Base-by-base conservation (phyloP, 2,797 vertebrate species). In the Champsocephalus esox region DNA sequence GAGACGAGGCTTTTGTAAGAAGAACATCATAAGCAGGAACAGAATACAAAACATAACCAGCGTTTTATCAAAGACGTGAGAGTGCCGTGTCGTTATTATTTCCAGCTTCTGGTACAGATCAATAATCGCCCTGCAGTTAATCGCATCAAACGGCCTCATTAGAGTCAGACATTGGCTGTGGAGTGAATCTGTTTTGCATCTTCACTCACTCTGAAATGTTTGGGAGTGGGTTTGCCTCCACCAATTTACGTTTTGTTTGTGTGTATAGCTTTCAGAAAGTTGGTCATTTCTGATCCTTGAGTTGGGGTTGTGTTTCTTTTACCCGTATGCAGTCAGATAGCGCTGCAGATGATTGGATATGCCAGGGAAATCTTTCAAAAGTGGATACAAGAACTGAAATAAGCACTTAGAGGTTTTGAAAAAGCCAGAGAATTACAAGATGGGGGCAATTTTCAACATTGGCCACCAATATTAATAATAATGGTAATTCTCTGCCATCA, bases 101-200 rank as follows among this genome's bases (percentile, higher is more conserved):
- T 74, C 41, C 49, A 71, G 67, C 43, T 56, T 80, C 51, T 69
- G 64, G 75, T 64, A 13, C 32, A 68, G 81, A 92, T 90, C 88
- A 89, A 90, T 93, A 93, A 91, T 85, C 88, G 71, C 83, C 88
- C 83, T 73, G 84, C 75, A 86, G 90, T 89, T 90, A 91, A 87
- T 90, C 77, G 71, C 89, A 93, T 94, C 89, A 93, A 91, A 89
- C 63, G 8, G 64, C 83, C 86, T 89, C 74, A 87, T 90, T 87
- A 78, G 70, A 72, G 74, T 54, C 80, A 79, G 79, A 60, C 51
- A 75, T 69, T 9, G 49, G n/a, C 72, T 79, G n/a, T 19, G n/a
- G 10, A 58, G 50, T 3, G 28, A 79, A 69, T 70, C 59, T 80
- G 21, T 69, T 28, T 66, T 66, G 46, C 64, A 72, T 76, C 68